Evolutionary conservation across 2,113 vertebrate genomes (phyloP), one percentile per base, ranked within the genome.

Genomic region (Larimichthys crocea): DNA sequence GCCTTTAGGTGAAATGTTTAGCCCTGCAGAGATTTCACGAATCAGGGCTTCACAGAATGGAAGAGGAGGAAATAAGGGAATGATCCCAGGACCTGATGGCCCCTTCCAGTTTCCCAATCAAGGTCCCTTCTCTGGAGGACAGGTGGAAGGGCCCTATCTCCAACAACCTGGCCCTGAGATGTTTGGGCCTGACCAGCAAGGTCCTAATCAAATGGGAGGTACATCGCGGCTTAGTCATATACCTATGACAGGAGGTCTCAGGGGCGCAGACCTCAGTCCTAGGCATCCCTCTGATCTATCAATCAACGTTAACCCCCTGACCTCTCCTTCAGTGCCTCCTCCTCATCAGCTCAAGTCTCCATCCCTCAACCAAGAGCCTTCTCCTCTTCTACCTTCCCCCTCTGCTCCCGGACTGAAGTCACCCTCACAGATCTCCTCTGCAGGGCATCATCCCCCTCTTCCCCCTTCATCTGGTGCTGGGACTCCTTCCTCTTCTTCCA

Each of bases 331-430:
- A 64, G 95, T 97, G 93, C 96, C 96, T 67, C 92, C 88, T 60
- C 86, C 93, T 65, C 94, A 95, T 50, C 97, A 97, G 75, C 95
- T 98, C 76, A 99, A 97, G 85, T 99, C 98, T 3, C 97, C 98
- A 6, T 97, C 96, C 4, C 94, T 99, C 78, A 96, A 96, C 88
- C 97, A 97, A 86, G 96, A 96, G 83, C 95, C 97, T 67, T 98
- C 98, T 0, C 97, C 97, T 0, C 93, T 97, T 74, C 94, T 99
- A 84, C 94, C 95, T 17, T 99, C 98, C 0, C 97, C 98, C 5
- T 97, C 97, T 3, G 95, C 96, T 88, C 94, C 96, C 86, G 96
- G 96, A 86, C 94, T 99, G 79, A 99, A 98, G 92, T 99, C 98
- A 0, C 98, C 97, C 0, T 89, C 93, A 20, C 97, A 98, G 91